Percentiles rank a stretch among this genome's conserved stretches.
Evolutionary conservation across 2,888 invertebrate genomes (phyloP).

Genomic region (Neelides folsomi): DNA sequence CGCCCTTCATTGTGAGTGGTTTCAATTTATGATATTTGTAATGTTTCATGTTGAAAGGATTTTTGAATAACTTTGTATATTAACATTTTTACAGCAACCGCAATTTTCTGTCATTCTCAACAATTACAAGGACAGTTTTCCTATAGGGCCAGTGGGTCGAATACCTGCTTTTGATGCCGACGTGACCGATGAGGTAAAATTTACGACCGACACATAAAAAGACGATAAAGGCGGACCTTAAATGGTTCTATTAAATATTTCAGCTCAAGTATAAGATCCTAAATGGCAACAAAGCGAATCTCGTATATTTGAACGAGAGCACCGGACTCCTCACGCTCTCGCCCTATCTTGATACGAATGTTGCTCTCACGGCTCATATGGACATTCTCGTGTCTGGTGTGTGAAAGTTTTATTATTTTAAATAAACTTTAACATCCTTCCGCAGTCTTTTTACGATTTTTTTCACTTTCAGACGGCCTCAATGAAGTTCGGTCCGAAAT

Average conservation of each 20-base stretch:
- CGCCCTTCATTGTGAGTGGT: slow-evolving; percentile 38
- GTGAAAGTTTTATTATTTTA: slow-evolving; percentile 11
- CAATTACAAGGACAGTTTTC: slow-evolving; percentile 86
- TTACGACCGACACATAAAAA: neutral
- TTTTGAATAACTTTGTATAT: too few relatives aligned
- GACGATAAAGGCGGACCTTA: neutral
- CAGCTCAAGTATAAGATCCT: slow-evolving; percentile 66
- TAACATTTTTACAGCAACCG: slow-evolving; percentile 36
- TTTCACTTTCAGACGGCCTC: slow-evolving; percentile 57
- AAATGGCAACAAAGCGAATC: slow-evolving; percentile 82
- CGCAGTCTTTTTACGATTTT: slow-evolving; percentile 3
- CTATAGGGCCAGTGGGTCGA: slow-evolving; percentile 75
- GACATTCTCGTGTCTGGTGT: slow-evolving; percentile 75
- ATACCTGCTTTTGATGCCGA: slow-evolving; percentile 92
- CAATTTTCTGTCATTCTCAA: slow-evolving; percentile 72
- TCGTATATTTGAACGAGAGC: slow-evolving; percentile 67
- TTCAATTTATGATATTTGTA: too few relatives aligned
- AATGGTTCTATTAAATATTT: slow-evolving; percentile 6
- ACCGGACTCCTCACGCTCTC: slow-evolving; percentile 75
- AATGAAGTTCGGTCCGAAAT: slow-evolving; percentile 88
- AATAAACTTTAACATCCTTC: slow-evolving; percentile 3
- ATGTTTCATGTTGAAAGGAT: too few relatives aligned
- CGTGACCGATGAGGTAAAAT: slow-evolving; percentile 54
- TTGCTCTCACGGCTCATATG: slow-evolving; percentile 83
- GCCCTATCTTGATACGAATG: slow-evolving; percentile 87